These are phyloP conservation scores for Cerceris rybyensis DNA, from an alignment of 2,888 invertebrate species.

Conservation along the genomic window DNA sequence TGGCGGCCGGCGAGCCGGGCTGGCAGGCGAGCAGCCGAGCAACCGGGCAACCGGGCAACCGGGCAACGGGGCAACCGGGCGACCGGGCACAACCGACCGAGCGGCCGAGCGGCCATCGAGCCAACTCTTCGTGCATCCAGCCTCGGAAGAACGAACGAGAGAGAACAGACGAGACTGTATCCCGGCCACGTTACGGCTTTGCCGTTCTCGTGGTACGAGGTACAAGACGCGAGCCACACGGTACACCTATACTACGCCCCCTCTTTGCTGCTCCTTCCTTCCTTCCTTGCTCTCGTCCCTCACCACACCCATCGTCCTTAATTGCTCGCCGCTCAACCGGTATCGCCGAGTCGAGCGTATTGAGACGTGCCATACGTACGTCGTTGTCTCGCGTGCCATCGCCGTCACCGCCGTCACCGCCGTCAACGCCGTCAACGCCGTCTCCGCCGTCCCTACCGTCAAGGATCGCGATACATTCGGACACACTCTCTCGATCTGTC, in stretches of 20 bases:
- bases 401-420: background rate
- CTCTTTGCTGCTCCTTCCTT: slow-evolving; percentile 66
- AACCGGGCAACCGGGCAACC: slow-evolving; percentile 41
- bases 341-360: slow-evolving; percentile 59
- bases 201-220: too few species aligned
- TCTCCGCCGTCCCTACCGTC: background rate
- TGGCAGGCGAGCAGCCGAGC: slow-evolving; percentile 51
- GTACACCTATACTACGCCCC: slow-evolving; percentile 25
- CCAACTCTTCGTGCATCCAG: too few species aligned
- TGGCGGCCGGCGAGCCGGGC: slow-evolving; percentile 59
- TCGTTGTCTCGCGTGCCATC: slow-evolving; percentile 19
- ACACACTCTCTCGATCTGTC: too few species aligned
- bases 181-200: too few species aligned
- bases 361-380: slow-evolving; percentile 72
- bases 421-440: too few species aligned
- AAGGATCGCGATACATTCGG: too few species aligned
- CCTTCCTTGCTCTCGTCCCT: slow-evolving; percentile 63
- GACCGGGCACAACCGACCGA: slow-evolving; percentile 65
- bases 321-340: slow-evolving; percentile 59
- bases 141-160: slow-evolving; percentile 3
- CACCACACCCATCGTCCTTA: slow-evolving; percentile 66
- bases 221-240: too few species aligned
- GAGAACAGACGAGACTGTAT: slow-evolving; percentile 55
- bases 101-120: slow-evolving; percentile 55
- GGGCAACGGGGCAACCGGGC: slow-evolving; percentile 57